Conservation (phyloP, 37 sponge, comb jelly and placozoan genomes). For the Halisarca cf. caerulea region DNA sequence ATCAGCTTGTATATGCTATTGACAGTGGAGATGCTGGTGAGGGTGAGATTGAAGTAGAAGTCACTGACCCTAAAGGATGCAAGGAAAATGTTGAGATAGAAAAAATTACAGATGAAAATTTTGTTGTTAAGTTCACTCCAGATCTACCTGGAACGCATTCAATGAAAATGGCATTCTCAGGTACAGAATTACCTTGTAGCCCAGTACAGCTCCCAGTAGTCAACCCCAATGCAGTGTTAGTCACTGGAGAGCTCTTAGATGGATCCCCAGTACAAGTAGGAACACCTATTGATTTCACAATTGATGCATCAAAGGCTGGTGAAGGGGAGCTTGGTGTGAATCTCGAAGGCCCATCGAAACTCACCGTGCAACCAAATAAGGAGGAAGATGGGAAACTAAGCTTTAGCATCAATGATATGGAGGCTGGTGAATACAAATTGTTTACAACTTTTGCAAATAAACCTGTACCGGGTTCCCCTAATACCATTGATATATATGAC, state of each 20-base stretch:
- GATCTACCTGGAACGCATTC: neutral
- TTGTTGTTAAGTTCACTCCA: conserved; percentile 8
- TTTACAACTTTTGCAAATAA: conserved; percentile 63
- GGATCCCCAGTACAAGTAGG: neutral
- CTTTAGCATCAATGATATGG: conserved; percentile 49
- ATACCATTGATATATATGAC: conserved; percentile 74
- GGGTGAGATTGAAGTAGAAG: conserved; percentile 60
- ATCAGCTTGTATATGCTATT: conserved; percentile 60
- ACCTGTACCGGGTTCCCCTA: conserved; percentile 73
- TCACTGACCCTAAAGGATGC: conserved; percentile 30
- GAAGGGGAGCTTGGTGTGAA: conserved; percentile 14
- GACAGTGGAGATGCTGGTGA: conserved; percentile 84
- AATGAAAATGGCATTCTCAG: neutral
- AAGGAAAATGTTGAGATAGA: conserved; percentile 17
- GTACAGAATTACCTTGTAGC: neutral
- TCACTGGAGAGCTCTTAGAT: neutral
- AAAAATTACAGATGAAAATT: conserved; percentile 9
- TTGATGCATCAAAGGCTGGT: conserved; percentile 48
- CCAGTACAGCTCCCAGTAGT: conserved; percentile 2
- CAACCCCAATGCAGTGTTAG: neutral
- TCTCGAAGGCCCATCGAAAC: neutral
- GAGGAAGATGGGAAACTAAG: conserved; percentile 66
- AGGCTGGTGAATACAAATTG: conserved; percentile 76
- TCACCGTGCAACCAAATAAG: neutral
- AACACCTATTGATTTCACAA: conserved; percentile 41